Base-by-base conservation (phyloP, 2,113 vertebrate genomes). In the Setophaga petechia region DNA sequence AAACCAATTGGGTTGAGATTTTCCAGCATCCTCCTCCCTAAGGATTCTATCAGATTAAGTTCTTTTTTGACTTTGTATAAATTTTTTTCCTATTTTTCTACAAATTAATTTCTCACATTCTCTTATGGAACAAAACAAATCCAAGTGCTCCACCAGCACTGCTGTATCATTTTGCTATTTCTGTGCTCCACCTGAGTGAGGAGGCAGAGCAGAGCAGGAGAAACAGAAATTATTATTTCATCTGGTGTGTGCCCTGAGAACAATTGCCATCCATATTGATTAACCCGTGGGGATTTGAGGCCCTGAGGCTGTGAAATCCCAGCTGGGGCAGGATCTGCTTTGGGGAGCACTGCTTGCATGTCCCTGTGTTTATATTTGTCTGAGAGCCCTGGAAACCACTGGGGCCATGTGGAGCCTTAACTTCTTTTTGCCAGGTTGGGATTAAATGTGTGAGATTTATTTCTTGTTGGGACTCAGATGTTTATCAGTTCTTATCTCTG, bases 211-310 rank as follows among this genome's bases (percentile, higher is more conserved):
- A 39, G 68, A 76, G 30, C 65, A 68, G 73, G 71, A 41, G 84
- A 75, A 87, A 63, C 4, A 3, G 2, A 87, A 84, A 51, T 59
- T 69, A 62, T 85, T 66, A 37, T 94, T 97, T 95, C 58, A 61
- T 82, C 84, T 91, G 95, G 41, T 43, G 62, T 73, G 69, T 81
- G 59, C 59, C 28, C 91, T 88, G 87, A 95, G 95, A 97, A 95
- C 97, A 96, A 97, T 98, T 97, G 94, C 86, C 84, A 95, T 79
- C 96, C 94, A 77, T 94, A 96, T 79, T 97, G 98, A 98, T 98
- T 97, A 96, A 95, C 59, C 97, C 78, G 35, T 27, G 47, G 98
- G 92, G 98, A 92, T 96, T 91, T 96, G 84, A 95, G 97, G 96
- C 93, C 55, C 25, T 23, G 84, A 89, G 94, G 76, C 89, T n/a